These are phyloP conservation scores for Ahaetulla prasina DNA, from an alignment of 2,113 vertebrate species.

Conservation along the genomic window DNA sequence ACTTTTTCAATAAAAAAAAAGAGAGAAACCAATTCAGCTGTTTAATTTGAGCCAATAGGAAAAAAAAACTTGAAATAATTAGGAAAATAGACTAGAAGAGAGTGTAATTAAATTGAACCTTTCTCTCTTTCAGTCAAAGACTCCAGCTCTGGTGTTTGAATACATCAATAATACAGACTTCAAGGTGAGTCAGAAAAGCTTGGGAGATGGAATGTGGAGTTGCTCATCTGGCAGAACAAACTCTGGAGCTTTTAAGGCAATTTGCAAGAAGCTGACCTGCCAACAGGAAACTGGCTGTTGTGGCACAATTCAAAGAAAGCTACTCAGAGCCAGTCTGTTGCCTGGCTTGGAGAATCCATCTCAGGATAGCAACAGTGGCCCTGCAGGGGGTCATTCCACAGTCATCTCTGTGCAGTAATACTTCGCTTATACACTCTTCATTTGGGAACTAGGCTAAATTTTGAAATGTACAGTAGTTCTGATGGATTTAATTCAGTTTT, in stretches of 20 bases:
- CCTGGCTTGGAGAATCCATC: constrained; percentile 26
- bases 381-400: constrained; percentile 23
- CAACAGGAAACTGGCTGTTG: background rate
- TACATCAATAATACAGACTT: constrained; percentile 99
- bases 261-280: background rate
- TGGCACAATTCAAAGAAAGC: constrained; percentile 27
- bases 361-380: constrained; percentile 35
- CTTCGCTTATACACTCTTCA: constrained; percentile 28
- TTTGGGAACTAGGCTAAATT: constrained; percentile 14
- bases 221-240: background rate
- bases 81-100: background rate
- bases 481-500: background rate
- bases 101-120: constrained; percentile 28
- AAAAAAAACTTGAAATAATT: background rate
- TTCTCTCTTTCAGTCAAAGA: constrained; percentile 87
- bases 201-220: background rate
- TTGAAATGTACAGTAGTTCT: constrained; percentile 21
- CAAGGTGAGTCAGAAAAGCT: constrained; percentile 79
- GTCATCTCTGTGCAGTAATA: constrained; percentile 22
- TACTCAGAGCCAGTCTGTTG: constrained; percentile 7
- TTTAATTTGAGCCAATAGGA: background rate
- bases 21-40: background rate
- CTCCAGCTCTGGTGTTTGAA: constrained; percentile 97
- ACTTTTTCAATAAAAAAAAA: too few relatives aligned
- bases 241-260: background rate